These are phyloP conservation scores for Notothenia coriiceps DNA, from an alignment of 2,113 vertebrate genomes.

Conservation along the genomic window DNA sequence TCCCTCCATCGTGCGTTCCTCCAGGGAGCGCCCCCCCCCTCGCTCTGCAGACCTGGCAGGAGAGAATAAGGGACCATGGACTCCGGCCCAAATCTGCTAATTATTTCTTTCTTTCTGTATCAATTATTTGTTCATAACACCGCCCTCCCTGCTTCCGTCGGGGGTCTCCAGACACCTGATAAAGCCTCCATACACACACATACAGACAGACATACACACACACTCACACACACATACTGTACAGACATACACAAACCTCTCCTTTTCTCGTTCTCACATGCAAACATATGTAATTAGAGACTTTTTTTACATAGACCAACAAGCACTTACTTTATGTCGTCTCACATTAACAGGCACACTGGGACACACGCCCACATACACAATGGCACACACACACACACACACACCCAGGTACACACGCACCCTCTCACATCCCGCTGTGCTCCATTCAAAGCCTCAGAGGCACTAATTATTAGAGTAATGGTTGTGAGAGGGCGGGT, in stretches of 20 bases:
- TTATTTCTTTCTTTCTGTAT: constrained; percentile 87
- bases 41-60: constrained; percentile 71
- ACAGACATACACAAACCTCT: constrained; percentile 8
- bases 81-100: constrained; percentile 84
- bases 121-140: constrained; percentile 86
- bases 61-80: constrained; percentile 77
- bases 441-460: constrained; percentile 83
- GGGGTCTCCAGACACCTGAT: constrained; percentile 83
- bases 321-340: constrained; percentile 43
- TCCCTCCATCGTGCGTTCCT: constrained; percentile 70
- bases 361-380: constrained; percentile 10
- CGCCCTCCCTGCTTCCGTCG: constrained; percentile 68
- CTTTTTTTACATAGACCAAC: constrained; percentile 17
- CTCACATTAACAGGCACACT: constrained; percentile 36
- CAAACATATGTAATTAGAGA: constrained; percentile 53
- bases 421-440: constrained; percentile 69
- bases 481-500: constrained; percentile 79
- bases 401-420: constrained; percentile 26
- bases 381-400: constrained; percentile 20
- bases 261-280: constrained; percentile 3
- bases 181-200: constrained; percentile 66
- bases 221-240: background rate
- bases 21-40: constrained; percentile 70
- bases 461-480: constrained; percentile 88
- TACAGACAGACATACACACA: constrained; percentile 16